phyloP scores from a whole-genome alignment of 2,113 vertebrate species.

The Pelmatolapia mariae region DNA sequence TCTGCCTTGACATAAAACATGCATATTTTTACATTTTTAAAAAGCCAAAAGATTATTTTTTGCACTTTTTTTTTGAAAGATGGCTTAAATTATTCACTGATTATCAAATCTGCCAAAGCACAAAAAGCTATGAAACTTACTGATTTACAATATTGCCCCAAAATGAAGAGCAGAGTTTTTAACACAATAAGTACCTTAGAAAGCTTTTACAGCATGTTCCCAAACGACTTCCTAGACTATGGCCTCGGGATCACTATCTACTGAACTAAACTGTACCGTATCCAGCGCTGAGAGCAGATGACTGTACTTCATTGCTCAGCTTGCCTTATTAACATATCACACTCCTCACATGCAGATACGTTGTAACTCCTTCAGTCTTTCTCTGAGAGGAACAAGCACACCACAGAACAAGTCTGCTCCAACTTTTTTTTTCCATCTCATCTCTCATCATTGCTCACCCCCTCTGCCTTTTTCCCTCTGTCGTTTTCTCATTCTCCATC shows the following conservation, averaged over 20 bases:
- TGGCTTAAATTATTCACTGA: neutral
- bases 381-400: constrained; percentile 19
- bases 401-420: constrained; percentile 11
- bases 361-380: neutral
- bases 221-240: neutral
- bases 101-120: neutral
- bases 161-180: neutral
- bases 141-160: neutral
- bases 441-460: constrained; percentile 16
- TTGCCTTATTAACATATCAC: neutral
- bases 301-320: neutral
- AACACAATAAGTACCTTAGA: neutral
- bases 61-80: neutral
- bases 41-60: neutral
- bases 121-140: neutral
- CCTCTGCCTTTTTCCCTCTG: neutral
- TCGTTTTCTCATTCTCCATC: constrained; percentile 41
- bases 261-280: neutral
- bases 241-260: neutral
- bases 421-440: constrained; percentile 7
- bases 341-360: neutral
- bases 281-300: neutral
- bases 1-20: neutral
- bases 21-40: neutral
- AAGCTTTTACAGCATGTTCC: neutral